Evolutionary conservation across 2,888 invertebrate species (phyloP), one percentile per base, ranked within the genome.

Genomic region (Melieria crassipennis): DNA sequence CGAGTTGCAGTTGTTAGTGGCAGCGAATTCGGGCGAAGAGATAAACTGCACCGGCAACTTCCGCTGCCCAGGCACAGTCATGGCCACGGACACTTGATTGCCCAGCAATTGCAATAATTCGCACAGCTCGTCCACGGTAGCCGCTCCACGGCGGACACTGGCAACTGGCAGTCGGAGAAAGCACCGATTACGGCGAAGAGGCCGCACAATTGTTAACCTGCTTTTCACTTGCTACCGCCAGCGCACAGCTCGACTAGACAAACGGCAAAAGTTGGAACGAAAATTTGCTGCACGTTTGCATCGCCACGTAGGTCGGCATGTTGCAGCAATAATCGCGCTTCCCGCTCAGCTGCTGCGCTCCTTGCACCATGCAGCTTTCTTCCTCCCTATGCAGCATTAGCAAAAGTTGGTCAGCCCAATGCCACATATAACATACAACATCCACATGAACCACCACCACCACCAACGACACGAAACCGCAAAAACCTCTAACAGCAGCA

Each of bases 41-140:
- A 58, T 30, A 58, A 58, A 30, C 5, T 42, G 11, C 16, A 7
- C 58, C 7, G 45, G 4, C 10, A 52, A 52, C 30, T 30, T 30
- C 30, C 30, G 30, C 30, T 30, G 30, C 30, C 30, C 30, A 30
- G 2, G 1, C 30, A 30, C 30, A 30, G 30, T 30, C 30, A 30
- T 30, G 30, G 30, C 30, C 13, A n/a, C 52, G 11, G 13, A 13
- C 63, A 16, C 43, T 70, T 57, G 70, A 70, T 70, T 70, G 55
- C 67, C 30, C 10, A 30, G 72, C 72, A 72, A 72, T 72, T 69
- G 65, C 60, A 48, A 60, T 72, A 72, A 72, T 72, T 72, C 65
- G 65, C 47, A 56, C 57, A 72, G 69, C 67, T 63, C 52, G 64
- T 55, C 45, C 56, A 73, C 73, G 67, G 73, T 73, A 73, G 73